Percentiles rank a stretch among this genome's conserved stretches.
Conservation (phyloP, 2,797 vertebrate genomes). For the Peromyscus nudipes region DNA sequence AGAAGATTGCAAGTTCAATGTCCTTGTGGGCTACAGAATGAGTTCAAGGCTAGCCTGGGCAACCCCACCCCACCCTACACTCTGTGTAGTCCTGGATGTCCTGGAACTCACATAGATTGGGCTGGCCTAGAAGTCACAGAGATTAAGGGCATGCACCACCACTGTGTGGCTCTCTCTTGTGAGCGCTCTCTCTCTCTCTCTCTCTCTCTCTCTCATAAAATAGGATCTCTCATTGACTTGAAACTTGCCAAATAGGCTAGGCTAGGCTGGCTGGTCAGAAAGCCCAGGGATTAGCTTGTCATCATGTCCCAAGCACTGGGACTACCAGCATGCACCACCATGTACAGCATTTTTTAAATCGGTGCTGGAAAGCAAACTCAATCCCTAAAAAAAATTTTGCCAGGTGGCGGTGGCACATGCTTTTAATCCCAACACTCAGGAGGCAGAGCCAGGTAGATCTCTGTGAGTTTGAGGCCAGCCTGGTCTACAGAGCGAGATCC, state of each 20-base stretch:
- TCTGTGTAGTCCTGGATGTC: neutral
- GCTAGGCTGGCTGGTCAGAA: neutral
- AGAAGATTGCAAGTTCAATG: neutral
- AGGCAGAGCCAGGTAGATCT: too few relatives aligned
- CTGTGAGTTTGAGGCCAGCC: too few relatives aligned
- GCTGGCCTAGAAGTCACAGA: neutral
- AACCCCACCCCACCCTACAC: neutral
- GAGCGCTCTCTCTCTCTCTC: too few relatives aligned
- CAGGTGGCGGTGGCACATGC: too few relatives aligned
- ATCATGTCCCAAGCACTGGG: neutral
- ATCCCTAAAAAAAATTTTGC: neutral
- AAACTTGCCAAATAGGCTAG: neutral
- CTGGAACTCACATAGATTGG: neutral
- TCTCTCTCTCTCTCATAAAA: neutral
- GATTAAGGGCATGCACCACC: neutral
- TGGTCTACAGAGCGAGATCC: too few relatives aligned
- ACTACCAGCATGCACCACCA: neutral
- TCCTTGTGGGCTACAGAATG: neutral
- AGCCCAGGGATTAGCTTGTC: neutral
- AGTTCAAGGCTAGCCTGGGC: neutral
- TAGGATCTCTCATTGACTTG: neutral
- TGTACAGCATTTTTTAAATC: neutral
- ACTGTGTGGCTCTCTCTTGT: neutral
- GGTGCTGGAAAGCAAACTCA: neutral
- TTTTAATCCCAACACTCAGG: too few relatives aligned